phyloP scores from a whole-genome alignment of 2,113 vertebrate species.

The Fulmarus glacialis region DNA sequence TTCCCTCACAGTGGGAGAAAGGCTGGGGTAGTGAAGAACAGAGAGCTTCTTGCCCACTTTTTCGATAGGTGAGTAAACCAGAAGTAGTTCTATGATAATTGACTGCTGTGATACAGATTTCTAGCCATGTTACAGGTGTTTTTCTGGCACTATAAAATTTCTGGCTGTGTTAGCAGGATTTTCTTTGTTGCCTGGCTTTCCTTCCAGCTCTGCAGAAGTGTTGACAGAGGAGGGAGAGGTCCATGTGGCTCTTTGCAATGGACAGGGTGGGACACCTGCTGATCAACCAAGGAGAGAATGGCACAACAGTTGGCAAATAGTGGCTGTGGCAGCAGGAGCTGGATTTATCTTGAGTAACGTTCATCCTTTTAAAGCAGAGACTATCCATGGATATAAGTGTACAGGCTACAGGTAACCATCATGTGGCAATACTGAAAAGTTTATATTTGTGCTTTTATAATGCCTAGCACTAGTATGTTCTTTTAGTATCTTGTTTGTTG shows the following conservation, averaged over 20 bases:
- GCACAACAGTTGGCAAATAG: constrained; percentile 98
- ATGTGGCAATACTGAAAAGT: neutral
- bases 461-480: neutral
- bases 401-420: constrained; percentile 91
- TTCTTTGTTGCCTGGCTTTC: neutral
- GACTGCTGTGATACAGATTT: neutral
- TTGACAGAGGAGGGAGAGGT: constrained; percentile 85
- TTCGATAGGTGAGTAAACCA: constrained; percentile 83
- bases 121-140: neutral
- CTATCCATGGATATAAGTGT: constrained; percentile 82
- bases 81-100: too few species aligned
- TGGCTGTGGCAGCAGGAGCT: constrained; percentile 88
- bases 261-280: constrained; percentile 92
- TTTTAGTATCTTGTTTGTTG: neutral
- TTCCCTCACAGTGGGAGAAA: constrained; percentile 97
- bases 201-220: constrained; percentile 82
- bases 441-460: neutral
- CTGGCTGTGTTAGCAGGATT: neutral
- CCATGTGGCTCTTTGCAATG: constrained; percentile 89
- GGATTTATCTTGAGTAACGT: constrained; percentile 84
- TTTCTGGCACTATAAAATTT: neutral
- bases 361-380: constrained; percentile 78
- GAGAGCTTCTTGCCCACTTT: constrained; percentile 86
- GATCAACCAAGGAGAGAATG: constrained; percentile 89
- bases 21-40: constrained; percentile 92